Evolutionary conservation across 2,888 invertebrate genomes (phyloP), one percentile per base, ranked within the genome.

Genomic region (Polymixis flavicincta): DNA sequence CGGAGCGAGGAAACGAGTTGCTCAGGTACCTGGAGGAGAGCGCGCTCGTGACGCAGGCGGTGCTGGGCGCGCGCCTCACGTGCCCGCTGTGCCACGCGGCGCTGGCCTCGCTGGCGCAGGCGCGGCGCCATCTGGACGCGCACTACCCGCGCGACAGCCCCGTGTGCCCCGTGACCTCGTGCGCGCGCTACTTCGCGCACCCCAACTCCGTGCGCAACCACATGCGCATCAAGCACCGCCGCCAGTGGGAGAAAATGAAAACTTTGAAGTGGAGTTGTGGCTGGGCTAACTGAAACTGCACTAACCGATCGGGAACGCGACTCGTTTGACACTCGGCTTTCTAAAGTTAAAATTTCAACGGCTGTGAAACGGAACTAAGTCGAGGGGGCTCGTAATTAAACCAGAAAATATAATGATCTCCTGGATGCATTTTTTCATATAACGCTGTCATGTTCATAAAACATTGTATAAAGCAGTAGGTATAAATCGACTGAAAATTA

Each of bases 151-250:
- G 98, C 90, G 98, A 98, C 96, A 98, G 98, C 92, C 98, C 98
- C 85, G 97, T 97, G 84, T 98, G 98, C 95, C 98, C 98, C 59
- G 98, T 98, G 73, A 95, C 97, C 76, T 96, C 97, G 85, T 98
- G 98, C 94, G 97, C 97, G 72, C 97, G 98, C 83, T 97, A 97
- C 87, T 98, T 98, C 94, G 97, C 98, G 81, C 98, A 98, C 95
- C 98, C 98, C 82, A 98, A 98, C 96, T 98, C 98, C 76, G 98
- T 98, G 87, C 97, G 98, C 89, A 98, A 98, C 96, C 98, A 98
- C 95, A 98, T 98, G 98, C 97, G 98, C 88, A 97, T 98, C 91
- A 98, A 98, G 94, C 98, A 98, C 94, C 97, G 98, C 66, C 96
- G 97, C 86, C 98, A 98, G 92, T 98, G 98, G 98, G 98, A 98